A percentile compares a stretch with the other conserved stretches of the same genome.
Evolutionary conservation across 2,888 invertebrate species (phyloP).

Genomic region (Camponotus fellah): DNA sequence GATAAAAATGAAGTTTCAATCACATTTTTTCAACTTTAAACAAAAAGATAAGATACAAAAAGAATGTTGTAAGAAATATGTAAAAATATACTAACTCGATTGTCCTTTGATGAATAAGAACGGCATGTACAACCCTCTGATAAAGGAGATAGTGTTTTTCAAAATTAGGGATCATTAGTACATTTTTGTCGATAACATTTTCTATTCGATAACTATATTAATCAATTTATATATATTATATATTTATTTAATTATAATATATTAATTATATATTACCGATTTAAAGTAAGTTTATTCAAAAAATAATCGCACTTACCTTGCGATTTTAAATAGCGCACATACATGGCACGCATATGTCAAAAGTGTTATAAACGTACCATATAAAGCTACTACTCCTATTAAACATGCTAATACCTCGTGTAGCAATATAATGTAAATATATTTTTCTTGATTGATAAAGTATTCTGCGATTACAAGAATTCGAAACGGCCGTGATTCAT

Average conservation of each 20-base stretch:
- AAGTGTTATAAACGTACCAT: not conserved
- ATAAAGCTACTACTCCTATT: too few relatives aligned
- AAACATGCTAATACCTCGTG: not conserved
- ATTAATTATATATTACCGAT: too few relatives aligned
- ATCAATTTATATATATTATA: not conserved
- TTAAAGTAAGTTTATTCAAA: too few relatives aligned
- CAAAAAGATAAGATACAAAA: too few relatives aligned
- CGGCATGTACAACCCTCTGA: not conserved
- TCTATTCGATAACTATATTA: constrained; percentile 35
- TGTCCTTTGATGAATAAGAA: constrained; percentile 25
- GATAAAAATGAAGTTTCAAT: not conserved
- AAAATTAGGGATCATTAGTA: not conserved
- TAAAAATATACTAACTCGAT: constrained; percentile 19
- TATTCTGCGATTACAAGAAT: not conserved
- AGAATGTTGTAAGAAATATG: too few relatives aligned
- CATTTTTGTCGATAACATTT: not conserved
- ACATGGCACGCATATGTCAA: not conserved
- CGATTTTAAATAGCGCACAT: constrained; percentile 36
- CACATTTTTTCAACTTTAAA: not conserved
- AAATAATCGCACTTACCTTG: not conserved
- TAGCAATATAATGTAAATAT: constrained; percentile 20
- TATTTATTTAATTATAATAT: not conserved
- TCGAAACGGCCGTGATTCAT: constrained; percentile 24
- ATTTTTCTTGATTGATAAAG: constrained; percentile 31
- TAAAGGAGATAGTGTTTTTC: not conserved